phyloP scores from a whole-genome alignment of 1,140 invertebrate species.

The Mylabris phalerata region DNA sequence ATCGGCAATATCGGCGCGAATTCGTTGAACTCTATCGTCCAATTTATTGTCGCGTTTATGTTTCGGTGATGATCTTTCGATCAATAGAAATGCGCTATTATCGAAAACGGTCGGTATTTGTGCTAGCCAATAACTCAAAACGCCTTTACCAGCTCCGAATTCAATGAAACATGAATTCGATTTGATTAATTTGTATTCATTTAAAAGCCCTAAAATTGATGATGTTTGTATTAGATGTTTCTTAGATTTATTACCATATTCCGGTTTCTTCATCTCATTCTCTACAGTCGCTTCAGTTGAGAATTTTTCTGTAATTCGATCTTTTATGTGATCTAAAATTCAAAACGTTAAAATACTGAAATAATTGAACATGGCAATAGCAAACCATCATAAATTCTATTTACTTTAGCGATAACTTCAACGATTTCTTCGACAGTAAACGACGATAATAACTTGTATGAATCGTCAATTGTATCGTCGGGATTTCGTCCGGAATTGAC shows the following conservation, averaged over 20 bases:
- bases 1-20: constrained; percentile 69
- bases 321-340: constrained; percentile 35
- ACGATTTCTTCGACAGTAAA: constrained; percentile 42
- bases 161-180: constrained; percentile 68
- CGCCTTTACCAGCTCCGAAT: constrained; percentile 65
- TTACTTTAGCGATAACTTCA: constrained; percentile 45
- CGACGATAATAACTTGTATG: constrained; percentile 41
- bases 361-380: too few species aligned
- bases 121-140: constrained; percentile 61
- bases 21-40: constrained; percentile 49
- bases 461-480: constrained; percentile 26
- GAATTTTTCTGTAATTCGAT: constrained; percentile 43
- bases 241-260: constrained; percentile 54
- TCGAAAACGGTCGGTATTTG: constrained; percentile 47
- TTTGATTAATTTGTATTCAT: constrained; percentile 48
- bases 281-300: constrained; percentile 46
- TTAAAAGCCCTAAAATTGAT: constrained; percentile 57
- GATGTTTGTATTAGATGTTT: constrained; percentile 68
- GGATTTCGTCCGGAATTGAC: constrained; percentile 49
- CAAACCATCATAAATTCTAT: constrained; percentile 40
- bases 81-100: constrained; percentile 55
- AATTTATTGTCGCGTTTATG: constrained; percentile 75
- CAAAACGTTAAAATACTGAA: constrained; percentile 3
- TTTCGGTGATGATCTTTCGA: constrained; percentile 70
- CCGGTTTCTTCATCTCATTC: constrained; percentile 53